These are phyloP conservation scores for Drosophila teissieri DNA, from an alignment of 1,140 invertebrate species.

Conservation along the genomic window DNA sequence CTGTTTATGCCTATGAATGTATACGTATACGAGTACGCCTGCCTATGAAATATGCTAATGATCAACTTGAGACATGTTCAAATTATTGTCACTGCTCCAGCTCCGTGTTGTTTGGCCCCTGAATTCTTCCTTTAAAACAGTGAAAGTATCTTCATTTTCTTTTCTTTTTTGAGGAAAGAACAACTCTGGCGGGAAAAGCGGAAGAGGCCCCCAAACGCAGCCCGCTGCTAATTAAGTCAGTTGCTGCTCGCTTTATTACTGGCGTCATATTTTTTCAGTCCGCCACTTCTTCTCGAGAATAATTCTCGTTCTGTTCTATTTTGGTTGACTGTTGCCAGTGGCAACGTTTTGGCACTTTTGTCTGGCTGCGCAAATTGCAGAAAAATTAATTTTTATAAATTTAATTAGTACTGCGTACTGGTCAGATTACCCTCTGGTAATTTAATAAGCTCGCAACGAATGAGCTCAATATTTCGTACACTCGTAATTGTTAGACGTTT, in stretches of 20 bases:
- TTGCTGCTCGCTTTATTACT: conserved; percentile 60
- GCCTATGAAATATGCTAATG: conserved; percentile 82
- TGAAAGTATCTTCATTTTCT: conserved; percentile 7
- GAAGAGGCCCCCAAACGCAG: conserved; percentile 32
- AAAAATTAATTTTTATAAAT: conserved; percentile 82
- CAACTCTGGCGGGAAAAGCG: conserved; percentile 5
- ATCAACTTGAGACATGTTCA: conserved; percentile 81
- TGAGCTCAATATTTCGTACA: background rate
- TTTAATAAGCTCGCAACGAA: conserved; percentile 27
- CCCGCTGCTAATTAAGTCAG: conserved; percentile 67
- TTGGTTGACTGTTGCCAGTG: conserved; percentile 43
- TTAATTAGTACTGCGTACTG: conserved; percentile 69
- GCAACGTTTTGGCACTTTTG: conserved; percentile 59
- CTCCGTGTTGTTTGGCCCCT: conserved; percentile 48
- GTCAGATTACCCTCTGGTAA: conserved; percentile 41
- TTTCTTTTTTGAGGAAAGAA: background rate
- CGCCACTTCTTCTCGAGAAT: conserved; percentile 26
- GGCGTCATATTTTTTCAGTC: conserved; percentile 26
- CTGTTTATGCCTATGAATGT: conserved; percentile 8
- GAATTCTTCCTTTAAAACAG: conserved; percentile 36
- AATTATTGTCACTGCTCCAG: conserved; percentile 68
- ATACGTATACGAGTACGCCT: too few species aligned
- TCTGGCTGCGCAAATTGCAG: conserved; percentile 47
- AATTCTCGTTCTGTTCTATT: conserved; percentile 11
- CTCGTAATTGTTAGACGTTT: background rate